Evolutionary conservation across 2,888 invertebrate genomes (phyloP), one percentile per base, ranked within the genome.

Genomic region (Apocheima hispidaria): DNA sequence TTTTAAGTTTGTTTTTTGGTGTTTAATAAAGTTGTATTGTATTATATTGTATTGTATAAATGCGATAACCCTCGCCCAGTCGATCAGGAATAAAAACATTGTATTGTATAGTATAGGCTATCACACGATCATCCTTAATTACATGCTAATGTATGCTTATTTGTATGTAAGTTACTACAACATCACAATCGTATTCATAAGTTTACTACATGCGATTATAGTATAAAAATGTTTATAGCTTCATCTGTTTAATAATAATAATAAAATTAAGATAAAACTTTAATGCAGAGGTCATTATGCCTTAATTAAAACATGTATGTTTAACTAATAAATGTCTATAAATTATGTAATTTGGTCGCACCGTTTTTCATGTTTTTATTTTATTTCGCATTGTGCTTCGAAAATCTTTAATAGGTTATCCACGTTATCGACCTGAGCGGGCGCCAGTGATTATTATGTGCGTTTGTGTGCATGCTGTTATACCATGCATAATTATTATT

Each of bases 261-360:
- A 49, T 38, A 21, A 53, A 54, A 54, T 49, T 35, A 36, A 49
- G 20, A 54, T 60, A 49, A 43, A 53, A 49, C 48, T 53, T 53
- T 35, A 44, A 35, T 41, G 38, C 48, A 57, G 56, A 49, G 36
- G 44, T 58, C 26, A 20, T 58, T 44, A 58, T 14, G 36, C 14
- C 12, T 40, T 28, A 46, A 21, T 46, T 58, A 46, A 48, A 44
- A 10, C 9, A 4, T 30, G 30, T 30, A 44, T 14, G 14, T 20
- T 9, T 26, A 12, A 6, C n/a, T n/a, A n/a, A n/a, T n/a, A n/a
- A n/a, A n/a, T n/a, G n/a, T n/a, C n/a, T n/a, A 2, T 30, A 18
- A 46, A 48, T 49, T 7, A 20, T 18, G 38, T 16, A 16, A 26
- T 12, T 20, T 28, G 12, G 16, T 5, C 6, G 46, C 46, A 20